Base-by-base conservation (phyloP, 2,888 invertebrate species). In the Fabriciana adippe region DNA sequence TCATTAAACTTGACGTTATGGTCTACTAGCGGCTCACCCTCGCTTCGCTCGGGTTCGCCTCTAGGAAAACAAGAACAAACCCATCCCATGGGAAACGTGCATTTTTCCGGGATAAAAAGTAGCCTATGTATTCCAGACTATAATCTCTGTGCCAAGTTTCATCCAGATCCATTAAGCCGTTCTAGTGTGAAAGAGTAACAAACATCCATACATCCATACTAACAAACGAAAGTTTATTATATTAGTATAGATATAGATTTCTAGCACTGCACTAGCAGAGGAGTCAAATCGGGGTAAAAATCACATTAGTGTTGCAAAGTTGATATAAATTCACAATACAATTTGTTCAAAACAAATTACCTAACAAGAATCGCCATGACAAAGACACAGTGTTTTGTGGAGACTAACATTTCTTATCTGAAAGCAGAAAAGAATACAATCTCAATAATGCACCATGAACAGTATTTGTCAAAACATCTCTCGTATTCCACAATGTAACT, bases 271-370 rank as follows among this genome's bases (percentile, higher is more conserved):
- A 16, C n/a, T 26, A 57, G 53, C 45, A 18, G n/a, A 66, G 62
- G 18, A 69, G 82, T 79, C 80, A n/a, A 71, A 82, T 80, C 81
- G 68, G 74, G 70, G 81, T 80, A 85, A 85, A 85, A 82, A 86
- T 86, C 80, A 76, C 80, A 76, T 80, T 78, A 75, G 75, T 78
- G 75, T 67, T 53, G 56, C 50, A 31, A 61, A 62, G 51, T 55
- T 56, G 67, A 67, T 55, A 56, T 56, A 65, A 67, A 65, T 61
- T 54, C 68, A 78, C 74, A 85, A 86, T 85, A 83, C 81, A 75
- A 84, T 86, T 89, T 86, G 84, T 82, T 81, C 78, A 73, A 75
- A 84, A 89, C 85, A 87, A 89, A 90, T 87, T 79, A 80, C 83
- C 82, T 85, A 86, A 89, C 83, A 77, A 81, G 68, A 77, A 78